Conservation (phyloP, 2,113 vertebrate genomes). For the Neodon shergylaensis region DNA sequence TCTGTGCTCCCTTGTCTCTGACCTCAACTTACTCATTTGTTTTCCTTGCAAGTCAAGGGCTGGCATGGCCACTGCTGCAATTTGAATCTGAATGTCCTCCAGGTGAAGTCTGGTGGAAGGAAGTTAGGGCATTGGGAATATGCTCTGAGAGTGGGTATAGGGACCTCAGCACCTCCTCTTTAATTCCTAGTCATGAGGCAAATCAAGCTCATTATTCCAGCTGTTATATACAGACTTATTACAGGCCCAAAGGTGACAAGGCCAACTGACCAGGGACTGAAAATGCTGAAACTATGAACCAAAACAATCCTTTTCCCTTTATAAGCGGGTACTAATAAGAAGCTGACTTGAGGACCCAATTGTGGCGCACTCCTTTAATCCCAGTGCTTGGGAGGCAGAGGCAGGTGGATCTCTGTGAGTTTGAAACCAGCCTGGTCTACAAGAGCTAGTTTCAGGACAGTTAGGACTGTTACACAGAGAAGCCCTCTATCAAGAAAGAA, state of each 20-base stretch:
- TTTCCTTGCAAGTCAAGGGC: background rate
- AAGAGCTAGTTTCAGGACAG: background rate
- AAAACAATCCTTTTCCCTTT: background rate
- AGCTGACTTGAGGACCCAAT: background rate
- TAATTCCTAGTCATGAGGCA: background rate
- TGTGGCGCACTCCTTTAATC: background rate
- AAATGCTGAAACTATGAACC: background rate
- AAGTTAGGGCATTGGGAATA: background rate
- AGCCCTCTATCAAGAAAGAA: background rate
- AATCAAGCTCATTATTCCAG: background rate
- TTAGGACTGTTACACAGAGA: background rate
- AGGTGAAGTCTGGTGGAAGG: background rate
- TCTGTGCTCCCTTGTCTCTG: background rate
- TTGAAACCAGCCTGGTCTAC: background rate
- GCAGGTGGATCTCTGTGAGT: background rate
- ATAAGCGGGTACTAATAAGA: background rate
- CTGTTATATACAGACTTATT: background rate
- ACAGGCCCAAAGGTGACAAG: background rate
- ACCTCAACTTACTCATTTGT: background rate
- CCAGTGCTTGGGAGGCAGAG: background rate
- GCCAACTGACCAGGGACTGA: background rate
- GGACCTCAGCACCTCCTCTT: background rate
- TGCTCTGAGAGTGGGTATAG: too few relatives aligned
- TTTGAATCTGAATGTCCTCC: background rate
- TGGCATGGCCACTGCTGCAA: too few relatives aligned